Percentiles rank a stretch among this genome's conserved stretches.
Evolutionary conservation across 92 coral and sea anemone species (phyloP).

Genomic region (Porites rus): DNA sequence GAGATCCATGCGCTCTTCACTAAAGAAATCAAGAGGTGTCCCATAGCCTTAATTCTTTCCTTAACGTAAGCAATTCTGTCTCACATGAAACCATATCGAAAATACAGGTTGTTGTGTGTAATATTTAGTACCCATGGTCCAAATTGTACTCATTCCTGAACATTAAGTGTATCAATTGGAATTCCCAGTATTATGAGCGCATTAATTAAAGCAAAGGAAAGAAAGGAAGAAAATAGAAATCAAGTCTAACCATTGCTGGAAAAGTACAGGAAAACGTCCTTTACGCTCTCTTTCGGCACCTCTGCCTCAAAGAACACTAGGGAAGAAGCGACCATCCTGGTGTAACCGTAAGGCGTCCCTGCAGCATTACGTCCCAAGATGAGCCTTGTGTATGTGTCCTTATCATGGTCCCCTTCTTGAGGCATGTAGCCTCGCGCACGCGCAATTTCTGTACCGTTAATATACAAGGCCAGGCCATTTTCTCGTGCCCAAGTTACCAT

Average conservation of each 20-base stretch:
- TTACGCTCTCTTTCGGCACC: constrained; percentile 78
- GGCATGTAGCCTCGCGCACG: constrained; percentile 83
- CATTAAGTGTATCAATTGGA: too few relatives aligned
- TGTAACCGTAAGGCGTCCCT: constrained; percentile 94
- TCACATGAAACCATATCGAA: too few relatives aligned
- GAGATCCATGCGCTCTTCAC: too few relatives aligned
- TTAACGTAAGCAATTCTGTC: too few relatives aligned
- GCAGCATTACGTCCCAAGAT: constrained; percentile 93
- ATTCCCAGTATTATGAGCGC: not conserved
- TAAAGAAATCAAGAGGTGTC: too few relatives aligned
- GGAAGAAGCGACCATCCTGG: constrained; percentile 88
- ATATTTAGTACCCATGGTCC: too few relatives aligned
- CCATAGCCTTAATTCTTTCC: too few relatives aligned
- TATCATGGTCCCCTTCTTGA: constrained; percentile 86
- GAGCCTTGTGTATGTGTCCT: constrained; percentile 79
- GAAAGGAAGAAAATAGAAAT: not conserved
- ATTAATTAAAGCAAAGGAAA: not conserved
- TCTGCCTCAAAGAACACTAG: constrained; percentile 90
- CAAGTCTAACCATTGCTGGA: constrained; percentile 89
- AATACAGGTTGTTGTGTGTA: too few relatives aligned
- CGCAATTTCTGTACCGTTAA: constrained; percentile 84
- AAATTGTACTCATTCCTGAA: too few relatives aligned
- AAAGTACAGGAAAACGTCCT: constrained; percentile 88
- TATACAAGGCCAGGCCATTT: constrained; percentile 85
- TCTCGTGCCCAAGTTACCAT: constrained; percentile 91